Evolutionary conservation across 1,140 invertebrate species (phyloP).

Genomic region (Coelopa frigida): DNA sequence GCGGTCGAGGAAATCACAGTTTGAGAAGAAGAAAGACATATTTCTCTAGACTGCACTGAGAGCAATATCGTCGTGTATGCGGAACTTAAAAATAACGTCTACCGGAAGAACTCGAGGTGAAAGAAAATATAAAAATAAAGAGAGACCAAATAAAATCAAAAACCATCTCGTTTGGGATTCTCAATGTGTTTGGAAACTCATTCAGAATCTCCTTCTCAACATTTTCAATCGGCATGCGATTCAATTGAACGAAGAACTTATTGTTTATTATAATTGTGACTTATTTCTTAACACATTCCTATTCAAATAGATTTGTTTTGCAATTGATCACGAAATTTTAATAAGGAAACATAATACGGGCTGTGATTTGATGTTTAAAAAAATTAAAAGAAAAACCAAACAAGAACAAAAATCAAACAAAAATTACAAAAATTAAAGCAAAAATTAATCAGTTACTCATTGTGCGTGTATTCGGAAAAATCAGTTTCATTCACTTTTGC

Average conservation of each 20-base stretch:
- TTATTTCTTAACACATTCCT: neutral
- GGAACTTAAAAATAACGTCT: constrained; percentile 4
- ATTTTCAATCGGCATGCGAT: neutral
- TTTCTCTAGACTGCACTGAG: neutral
- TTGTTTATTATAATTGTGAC: neutral
- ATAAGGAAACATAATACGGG: constrained; percentile 3
- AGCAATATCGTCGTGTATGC: neutral
- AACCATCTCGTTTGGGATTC: neutral
- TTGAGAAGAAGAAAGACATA: neutral
- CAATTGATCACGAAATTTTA: neutral
- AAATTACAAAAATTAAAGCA: neutral
- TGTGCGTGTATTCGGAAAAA: neutral
- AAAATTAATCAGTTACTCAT: neutral
- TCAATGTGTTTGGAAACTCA: neutral
- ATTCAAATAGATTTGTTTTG: neutral
- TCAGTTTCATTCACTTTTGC: neutral
- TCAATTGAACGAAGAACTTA: neutral
- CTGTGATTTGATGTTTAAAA: constrained; percentile 8
- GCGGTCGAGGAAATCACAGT: neutral
- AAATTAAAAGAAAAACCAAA: constrained; percentile 7
- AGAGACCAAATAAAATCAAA: constrained; percentile 1
- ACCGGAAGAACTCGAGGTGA: neutral
- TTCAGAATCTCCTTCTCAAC: neutral
- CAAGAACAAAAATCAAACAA: constrained; percentile 1
- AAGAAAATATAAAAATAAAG: constrained; percentile 5